phyloP scores from a whole-genome alignment of 2,113 vertebrate genomes.

The Corythornis madagascariensis region DNA sequence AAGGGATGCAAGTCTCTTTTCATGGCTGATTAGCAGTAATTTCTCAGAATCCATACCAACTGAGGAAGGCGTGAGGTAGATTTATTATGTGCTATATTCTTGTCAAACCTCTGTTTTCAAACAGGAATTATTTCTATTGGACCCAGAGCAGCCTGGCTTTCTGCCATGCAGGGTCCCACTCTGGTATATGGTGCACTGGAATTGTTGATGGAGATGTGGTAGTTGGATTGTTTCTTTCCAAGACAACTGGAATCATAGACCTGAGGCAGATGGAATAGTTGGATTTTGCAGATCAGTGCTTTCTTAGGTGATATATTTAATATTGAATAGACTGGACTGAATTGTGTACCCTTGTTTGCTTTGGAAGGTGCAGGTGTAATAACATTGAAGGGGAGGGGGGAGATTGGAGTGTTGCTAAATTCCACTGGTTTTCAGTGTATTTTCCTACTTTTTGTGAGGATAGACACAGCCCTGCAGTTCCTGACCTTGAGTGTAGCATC shows the following conservation, averaged over 20 bases:
- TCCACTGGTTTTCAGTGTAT: background rate
- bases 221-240: background rate
- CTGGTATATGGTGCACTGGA: background rate
- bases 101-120: background rate
- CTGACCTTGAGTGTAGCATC: background rate
- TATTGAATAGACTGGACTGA: background rate
- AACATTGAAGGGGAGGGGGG: background rate
- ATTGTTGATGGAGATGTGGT: background rate
- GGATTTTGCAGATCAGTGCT: background rate
- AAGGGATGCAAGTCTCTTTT: background rate
- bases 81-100: background rate
- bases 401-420: background rate
- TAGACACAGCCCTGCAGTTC: rapidly evolving
- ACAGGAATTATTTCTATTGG: background rate
- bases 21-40: background rate
- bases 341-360: background rate
- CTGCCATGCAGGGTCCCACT: background rate
- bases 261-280: background rate
- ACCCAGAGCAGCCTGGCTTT: background rate
- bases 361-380: background rate
- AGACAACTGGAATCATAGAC: background rate
- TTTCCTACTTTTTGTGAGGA: background rate
- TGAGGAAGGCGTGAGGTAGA: background rate
- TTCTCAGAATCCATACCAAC: background rate
- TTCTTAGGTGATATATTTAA: background rate